These are phyloP conservation scores for Callopanchax toddi DNA, from an alignment of 2,113 vertebrate genomes.

Conservation along the genomic window DNA sequence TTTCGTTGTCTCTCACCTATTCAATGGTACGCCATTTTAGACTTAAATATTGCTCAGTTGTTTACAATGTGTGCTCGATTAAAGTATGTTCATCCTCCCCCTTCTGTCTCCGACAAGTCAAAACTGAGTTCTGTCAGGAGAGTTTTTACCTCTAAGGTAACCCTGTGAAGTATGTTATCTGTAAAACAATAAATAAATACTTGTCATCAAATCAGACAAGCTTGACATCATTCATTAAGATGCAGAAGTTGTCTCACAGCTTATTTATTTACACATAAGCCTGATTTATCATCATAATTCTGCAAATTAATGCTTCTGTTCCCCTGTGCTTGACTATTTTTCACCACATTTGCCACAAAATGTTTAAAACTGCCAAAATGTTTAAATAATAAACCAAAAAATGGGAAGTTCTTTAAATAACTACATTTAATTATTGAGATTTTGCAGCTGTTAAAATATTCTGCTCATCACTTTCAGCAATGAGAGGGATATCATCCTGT, in stretches of 20 bases:
- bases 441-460: background rate
- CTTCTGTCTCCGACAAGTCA: constrained; percentile 62
- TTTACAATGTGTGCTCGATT: constrained; percentile 81
- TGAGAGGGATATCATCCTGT: too few species aligned
- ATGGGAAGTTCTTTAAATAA: background rate
- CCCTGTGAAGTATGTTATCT: constrained; percentile 80
- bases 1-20: constrained; percentile 78
- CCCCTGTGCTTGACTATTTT: constrained; percentile 17
- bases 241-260: constrained; percentile 30
- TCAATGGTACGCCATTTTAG: constrained; percentile 78
- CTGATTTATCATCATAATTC: constrained; percentile 18
- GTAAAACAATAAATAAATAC: constrained; percentile 81
- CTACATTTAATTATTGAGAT: too few species aligned
- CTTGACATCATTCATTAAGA: constrained; percentile 70
- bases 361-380: constrained; percentile 50
- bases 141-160: constrained; percentile 76
- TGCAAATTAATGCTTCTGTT: constrained; percentile 11
- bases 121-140: constrained; percentile 68
- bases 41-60: constrained; percentile 81
- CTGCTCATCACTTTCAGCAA: too few species aligned
- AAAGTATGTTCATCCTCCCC: constrained; percentile 74
- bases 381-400: constrained; percentile 65
- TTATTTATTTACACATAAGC: constrained; percentile 20
- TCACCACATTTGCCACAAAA: constrained; percentile 8
- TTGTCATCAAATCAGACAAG: constrained; percentile 74